A percentile compares a stretch with the other conserved stretches of the same genome.
These are phyloP conservation scores for Euura lappo DNA, from an alignment of 1,140 invertebrate genomes.

Conservation along the genomic window DNA sequence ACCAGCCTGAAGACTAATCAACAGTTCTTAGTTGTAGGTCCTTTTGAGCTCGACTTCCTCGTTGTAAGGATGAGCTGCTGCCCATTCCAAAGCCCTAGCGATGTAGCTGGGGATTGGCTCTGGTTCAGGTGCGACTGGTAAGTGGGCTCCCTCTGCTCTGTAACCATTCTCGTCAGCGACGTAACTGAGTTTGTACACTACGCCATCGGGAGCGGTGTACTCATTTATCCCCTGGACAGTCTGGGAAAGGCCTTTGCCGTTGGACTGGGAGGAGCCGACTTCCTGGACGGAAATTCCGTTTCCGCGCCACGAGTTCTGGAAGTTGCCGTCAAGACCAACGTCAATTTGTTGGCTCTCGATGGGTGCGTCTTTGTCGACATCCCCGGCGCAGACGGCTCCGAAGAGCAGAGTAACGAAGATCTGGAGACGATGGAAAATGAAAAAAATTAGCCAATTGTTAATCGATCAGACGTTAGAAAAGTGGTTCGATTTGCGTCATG, in stretches of 20 bases:
- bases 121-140: slow-evolving; percentile 50
- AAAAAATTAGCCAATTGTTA: not conserved
- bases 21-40: not conserved
- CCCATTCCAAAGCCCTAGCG: slow-evolving; percentile 8
- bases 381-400: slow-evolving; percentile 2
- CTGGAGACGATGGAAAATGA: not conserved
- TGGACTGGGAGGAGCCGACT: slow-evolving; percentile 28
- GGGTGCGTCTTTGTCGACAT: not conserved
- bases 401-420: not conserved
- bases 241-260: not conserved
- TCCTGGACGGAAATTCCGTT: slow-evolving; percentile 31
- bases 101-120: not conserved
- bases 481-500: not conserved
- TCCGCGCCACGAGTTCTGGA: slow-evolving; percentile 13
- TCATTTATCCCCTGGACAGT: slow-evolving; percentile 15
- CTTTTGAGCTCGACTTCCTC: not conserved
- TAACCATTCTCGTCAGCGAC: slow-evolving; percentile 76
- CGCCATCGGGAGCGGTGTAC: slow-evolving; percentile 59
- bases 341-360: slow-evolving; percentile 1
- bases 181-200: slow-evolving; percentile 56
- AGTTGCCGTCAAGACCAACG: not conserved
- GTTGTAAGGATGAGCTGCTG: not conserved
- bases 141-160: slow-evolving; percentile 65
- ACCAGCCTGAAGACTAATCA: too few relatives aligned
- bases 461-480: not conserved